phyloP scores from a whole-genome alignment of 2,888 invertebrate genomes.

The Caenorhabditis angaria region DNA sequence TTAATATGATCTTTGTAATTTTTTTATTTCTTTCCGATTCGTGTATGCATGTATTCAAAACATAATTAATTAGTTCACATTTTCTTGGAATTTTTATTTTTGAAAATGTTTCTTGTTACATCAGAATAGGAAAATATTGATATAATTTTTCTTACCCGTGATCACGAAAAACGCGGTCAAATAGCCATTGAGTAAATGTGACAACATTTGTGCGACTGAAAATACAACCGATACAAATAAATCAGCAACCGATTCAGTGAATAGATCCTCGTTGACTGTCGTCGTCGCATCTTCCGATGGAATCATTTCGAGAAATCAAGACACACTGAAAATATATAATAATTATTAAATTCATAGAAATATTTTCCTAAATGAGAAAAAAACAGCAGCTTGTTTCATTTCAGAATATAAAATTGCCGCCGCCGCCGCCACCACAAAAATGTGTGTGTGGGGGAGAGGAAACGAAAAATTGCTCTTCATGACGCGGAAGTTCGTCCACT shows the following conservation, averaged over 20 bases:
- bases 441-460: too few species aligned
- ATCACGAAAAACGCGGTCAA: slow-evolving; percentile 67
- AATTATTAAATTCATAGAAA: too few species aligned
- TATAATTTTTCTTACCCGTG: slow-evolving; percentile 39
- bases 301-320: neutral
- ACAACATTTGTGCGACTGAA: slow-evolving; percentile 57
- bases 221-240: slow-evolving; percentile 29
- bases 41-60: too few species aligned
- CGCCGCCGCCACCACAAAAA: too few species aligned
- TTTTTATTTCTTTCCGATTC: neutral
- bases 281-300: neutral
- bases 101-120: neutral
- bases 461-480: too few species aligned
- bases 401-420: too few species aligned
- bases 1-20: neutral
- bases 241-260: slow-evolving; percentile 21
- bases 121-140: neutral
- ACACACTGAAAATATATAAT: neutral
- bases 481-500: too few species aligned
- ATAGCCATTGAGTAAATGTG: slow-evolving; percentile 68
- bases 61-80: too few species aligned
- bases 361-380: too few species aligned
- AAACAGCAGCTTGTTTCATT: too few species aligned
- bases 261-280: neutral
- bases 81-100: too few species aligned